A percentile compares a stretch with the other conserved stretches of the same genome.
These are phyloP conservation scores for Reticulitermes speratus DNA, from an alignment of 1,140 invertebrate genomes.

Conservation along the genomic window DNA sequence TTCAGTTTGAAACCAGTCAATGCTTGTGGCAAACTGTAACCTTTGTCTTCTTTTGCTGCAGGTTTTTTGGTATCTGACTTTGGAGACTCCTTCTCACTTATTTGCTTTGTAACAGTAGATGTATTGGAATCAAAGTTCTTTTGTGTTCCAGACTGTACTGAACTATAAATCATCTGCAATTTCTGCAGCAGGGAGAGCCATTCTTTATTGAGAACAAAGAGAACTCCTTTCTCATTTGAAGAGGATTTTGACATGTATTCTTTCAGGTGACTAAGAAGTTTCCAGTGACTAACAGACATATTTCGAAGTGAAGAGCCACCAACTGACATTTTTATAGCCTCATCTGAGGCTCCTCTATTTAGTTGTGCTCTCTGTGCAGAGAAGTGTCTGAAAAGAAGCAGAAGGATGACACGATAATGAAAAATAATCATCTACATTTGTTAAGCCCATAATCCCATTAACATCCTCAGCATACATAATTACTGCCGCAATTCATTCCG, in stretches of 20 bases:
- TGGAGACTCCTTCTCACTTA: neutral
- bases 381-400: conserved; percentile 21
- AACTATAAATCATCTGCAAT: conserved; percentile 35
- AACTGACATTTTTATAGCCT: conserved; percentile 40
- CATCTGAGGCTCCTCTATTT: neutral
- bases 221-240: conserved; percentile 50
- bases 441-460: too few relatives aligned
- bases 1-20: conserved; percentile 45
- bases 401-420: neutral
- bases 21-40: conserved; percentile 44
- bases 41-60: conserved; percentile 36
- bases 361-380: conserved; percentile 17
- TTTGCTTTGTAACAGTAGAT: neutral
- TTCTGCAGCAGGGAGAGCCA: conserved; percentile 53
- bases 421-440: neutral
- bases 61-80: neutral
- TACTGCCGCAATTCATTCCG: too few relatives aligned
- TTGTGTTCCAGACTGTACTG: neutral
- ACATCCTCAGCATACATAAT: too few relatives aligned
- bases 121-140: neutral
- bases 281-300: conserved; percentile 54
- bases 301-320: conserved; percentile 39
- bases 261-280: conserved; percentile 51
- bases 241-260: conserved; percentile 49
- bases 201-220: conserved; percentile 53